These are phyloP conservation scores for Drosophila pachea DNA, from an alignment of 1,140 invertebrate species.

Conservation along the genomic window DNA sequence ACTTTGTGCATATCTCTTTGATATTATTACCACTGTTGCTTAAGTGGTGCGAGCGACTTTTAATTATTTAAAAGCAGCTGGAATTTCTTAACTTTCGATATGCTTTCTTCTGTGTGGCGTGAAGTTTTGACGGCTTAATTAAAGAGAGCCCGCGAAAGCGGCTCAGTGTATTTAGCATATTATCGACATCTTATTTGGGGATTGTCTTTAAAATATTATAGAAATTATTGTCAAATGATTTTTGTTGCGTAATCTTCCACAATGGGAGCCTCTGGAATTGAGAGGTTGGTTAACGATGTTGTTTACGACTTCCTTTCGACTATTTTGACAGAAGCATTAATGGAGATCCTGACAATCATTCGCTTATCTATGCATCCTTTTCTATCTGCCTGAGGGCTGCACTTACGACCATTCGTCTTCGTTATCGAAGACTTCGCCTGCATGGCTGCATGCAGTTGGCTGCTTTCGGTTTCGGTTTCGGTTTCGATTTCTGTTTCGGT, in stretches of 20 bases:
- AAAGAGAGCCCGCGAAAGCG: too few relatives aligned
- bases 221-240: neutral
- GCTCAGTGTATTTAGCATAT: neutral
- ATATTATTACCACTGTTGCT: neutral
- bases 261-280: slow-evolving; percentile 14
- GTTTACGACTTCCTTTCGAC: slow-evolving; percentile 68
- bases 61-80: neutral
- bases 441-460: slow-evolving; percentile 12
- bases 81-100: neutral
- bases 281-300: slow-evolving; percentile 41
- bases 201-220: too few relatives aligned
- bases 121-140: neutral
- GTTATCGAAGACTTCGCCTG: neutral
- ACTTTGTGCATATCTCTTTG: neutral
- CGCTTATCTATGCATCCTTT: slow-evolving; percentile 10
- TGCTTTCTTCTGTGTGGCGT: neutral
- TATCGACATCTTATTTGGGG: too few relatives aligned
- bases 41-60: neutral
- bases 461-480: neutral
- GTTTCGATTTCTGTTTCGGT: too few relatives aligned
- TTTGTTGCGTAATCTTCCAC: neutral
- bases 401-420: slow-evolving; percentile 63
- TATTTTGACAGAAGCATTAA: slow-evolving; percentile 66
- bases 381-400: neutral
- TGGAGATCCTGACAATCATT: slow-evolving; percentile 38